A percentile compares a stretch with the other conserved stretches of the same genome.
phyloP scores from a whole-genome alignment of 2,888 invertebrate genomes.

The Eustalomyia histrio region DNA sequence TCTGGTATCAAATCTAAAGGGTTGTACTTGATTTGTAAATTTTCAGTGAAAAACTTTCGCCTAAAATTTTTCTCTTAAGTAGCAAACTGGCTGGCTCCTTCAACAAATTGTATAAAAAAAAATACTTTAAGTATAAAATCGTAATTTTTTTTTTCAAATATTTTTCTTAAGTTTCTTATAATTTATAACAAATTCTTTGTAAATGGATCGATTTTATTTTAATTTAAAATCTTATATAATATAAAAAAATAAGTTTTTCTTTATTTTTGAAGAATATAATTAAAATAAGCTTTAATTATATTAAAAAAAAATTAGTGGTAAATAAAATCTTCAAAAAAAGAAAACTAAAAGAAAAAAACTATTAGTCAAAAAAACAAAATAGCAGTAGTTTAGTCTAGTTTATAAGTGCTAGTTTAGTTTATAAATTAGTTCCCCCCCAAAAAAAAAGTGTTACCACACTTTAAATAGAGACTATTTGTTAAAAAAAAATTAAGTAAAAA shows the following conservation, averaged over 20 bases:
- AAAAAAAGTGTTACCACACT: conserved; percentile 22
- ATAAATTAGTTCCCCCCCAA: conserved; percentile 40
- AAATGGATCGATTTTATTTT: conserved; percentile 79
- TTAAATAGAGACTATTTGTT: conserved; percentile 60
- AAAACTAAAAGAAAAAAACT: conserved; percentile 24
- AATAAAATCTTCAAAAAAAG: conserved; percentile 6
- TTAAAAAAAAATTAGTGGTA: conserved; percentile 21
- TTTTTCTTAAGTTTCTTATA: conserved; percentile 1
- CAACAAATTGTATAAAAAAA: not conserved
- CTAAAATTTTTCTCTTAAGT: too few species aligned
- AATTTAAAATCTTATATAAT: conserved; percentile 15
- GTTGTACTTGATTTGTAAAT: too few species aligned
- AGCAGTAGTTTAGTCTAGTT: too few species aligned
- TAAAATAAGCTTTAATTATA: conserved; percentile 60
- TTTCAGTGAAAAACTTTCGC: too few species aligned
- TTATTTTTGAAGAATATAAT: conserved; percentile 63
- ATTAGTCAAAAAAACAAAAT: conserved; percentile 46
- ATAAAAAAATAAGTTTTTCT: conserved; percentile 56
- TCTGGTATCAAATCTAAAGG: too few species aligned
- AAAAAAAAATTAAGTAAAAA: conserved; percentile 7
- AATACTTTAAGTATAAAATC: conserved; percentile 30
- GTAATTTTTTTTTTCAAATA: conserved; percentile 14
- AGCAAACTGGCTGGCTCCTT: not conserved
- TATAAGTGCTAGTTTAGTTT: conserved; percentile 64
- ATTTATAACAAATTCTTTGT: conserved; percentile 67